A percentile compares a stretch with the other conserved stretches of the same genome.
Evolutionary conservation across 2,888 invertebrate genomes (phyloP).

Genomic region (Cryptophagus acutangulus): DNA sequence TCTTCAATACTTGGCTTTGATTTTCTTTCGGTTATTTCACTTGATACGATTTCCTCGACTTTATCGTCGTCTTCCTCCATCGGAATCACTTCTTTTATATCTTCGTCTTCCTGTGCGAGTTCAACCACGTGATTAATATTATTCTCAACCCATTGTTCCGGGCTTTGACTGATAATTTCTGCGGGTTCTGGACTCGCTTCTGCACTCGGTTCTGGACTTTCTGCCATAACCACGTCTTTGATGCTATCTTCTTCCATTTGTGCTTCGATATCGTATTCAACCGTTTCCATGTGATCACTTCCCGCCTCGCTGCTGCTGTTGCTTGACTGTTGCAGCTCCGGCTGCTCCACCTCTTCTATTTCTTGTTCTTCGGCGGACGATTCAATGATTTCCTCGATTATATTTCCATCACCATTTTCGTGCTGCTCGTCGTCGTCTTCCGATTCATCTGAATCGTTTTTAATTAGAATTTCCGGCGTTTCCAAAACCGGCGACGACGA

Average conservation of each 20-base stretch:
- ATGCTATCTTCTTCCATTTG: conserved; percentile 2
- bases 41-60: conserved; percentile 35
- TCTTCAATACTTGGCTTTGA: conserved; percentile 39
- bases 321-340: too few relatives aligned
- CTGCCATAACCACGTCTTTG: conserved; percentile 4
- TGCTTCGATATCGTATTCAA: conserved; percentile 15
- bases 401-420: neutral
- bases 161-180: too few relatives aligned
- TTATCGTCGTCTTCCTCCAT: conserved; percentile 29
- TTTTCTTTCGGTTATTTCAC: conserved; percentile 21
- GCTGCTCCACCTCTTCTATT: too few relatives aligned
- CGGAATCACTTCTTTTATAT: conserved; percentile 11
- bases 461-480: too few relatives aligned
- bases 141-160: too few relatives aligned
- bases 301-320: too few relatives aligned
- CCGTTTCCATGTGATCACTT: too few relatives aligned
- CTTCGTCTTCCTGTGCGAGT: conserved; percentile 17
- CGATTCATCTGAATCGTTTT: too few relatives aligned
- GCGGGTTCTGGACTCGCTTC: conserved; percentile 6
- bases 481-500: too few relatives aligned
- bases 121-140: too few relatives aligned
- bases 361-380: conserved; percentile 12
- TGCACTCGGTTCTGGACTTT: neutral
- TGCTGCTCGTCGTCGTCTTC: conserved; percentile 1
- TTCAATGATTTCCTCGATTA: neutral